Evolutionary conservation across 2,797 vertebrate genomes (phyloP).

Genomic region (Hyperoplus lanceolatus): DNA sequence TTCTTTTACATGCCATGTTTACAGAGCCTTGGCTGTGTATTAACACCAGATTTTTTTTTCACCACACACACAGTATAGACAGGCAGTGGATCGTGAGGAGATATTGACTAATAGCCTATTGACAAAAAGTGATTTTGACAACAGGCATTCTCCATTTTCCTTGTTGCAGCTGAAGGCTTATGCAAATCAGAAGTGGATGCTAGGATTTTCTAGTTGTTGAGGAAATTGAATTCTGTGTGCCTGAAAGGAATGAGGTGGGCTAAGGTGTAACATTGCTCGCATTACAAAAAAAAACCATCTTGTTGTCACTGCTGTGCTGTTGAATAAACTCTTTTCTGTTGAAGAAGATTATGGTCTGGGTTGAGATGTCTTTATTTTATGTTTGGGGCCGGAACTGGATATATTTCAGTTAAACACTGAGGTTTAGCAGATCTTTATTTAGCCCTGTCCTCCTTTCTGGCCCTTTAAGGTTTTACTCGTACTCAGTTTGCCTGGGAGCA

Average conservation of each 20-base stretch:
- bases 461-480: slow-evolving; percentile 40
- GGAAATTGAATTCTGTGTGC: not conserved
- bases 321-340: slow-evolving; percentile 3
- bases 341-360: slow-evolving; percentile 4
- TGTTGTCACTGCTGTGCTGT: not conserved
- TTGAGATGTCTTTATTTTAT: slow-evolving; percentile 10
- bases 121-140: too few species aligned
- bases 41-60: too few species aligned
- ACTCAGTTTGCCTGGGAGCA: slow-evolving; percentile 15
- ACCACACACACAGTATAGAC: too few species aligned
- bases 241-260: not conserved
- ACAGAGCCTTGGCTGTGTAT: too few species aligned
- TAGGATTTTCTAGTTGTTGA: too few species aligned
- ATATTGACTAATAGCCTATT: too few species aligned
- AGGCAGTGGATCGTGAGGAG: too few species aligned
- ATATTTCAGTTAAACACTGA: slow-evolving; percentile 31
- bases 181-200: too few species aligned
- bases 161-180: not conserved
- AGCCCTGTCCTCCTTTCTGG: not conserved
- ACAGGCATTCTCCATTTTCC: not conserved
- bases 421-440: slow-evolving; percentile 37
- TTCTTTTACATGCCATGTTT: too few species aligned
- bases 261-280: not conserved
- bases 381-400: slow-evolving; percentile 15
- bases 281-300: not conserved